These are phyloP conservation scores for Meteorus cinctellus DNA, from an alignment of 2,888 invertebrate genomes.

Conservation along the genomic window DNA sequence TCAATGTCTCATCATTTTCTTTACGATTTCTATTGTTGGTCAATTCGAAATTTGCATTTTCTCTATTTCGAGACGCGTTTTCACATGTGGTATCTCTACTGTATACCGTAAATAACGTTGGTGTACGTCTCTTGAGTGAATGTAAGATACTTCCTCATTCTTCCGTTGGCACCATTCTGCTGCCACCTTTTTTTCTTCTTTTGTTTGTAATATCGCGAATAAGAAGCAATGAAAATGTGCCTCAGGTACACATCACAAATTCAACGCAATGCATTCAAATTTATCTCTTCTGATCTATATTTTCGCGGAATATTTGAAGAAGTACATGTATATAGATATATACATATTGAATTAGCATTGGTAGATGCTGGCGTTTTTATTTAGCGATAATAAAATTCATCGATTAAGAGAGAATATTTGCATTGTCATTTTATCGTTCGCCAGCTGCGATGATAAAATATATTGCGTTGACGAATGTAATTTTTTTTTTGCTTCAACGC, in stretches of 20 bases:
- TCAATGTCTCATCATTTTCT: not conserved
- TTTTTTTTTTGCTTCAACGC: not conserved
- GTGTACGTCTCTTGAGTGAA: not conserved
- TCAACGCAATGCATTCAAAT: no score
- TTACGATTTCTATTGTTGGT: not conserved
- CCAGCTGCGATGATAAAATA: not conserved
- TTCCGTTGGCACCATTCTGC: not conserved
- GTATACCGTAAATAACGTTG: constrained; percentile 9
- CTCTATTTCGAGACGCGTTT: not conserved
- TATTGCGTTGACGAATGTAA: not conserved
- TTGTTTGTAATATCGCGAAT: not conserved
- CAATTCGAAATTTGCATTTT: not conserved
- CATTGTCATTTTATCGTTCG: constrained; percentile 11
- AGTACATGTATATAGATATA: no score
- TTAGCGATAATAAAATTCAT: not conserved
- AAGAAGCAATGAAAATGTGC: not conserved
- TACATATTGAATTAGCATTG: not conserved
- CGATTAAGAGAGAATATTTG: not conserved
- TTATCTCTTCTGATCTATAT: no score
- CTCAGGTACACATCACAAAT: no score
- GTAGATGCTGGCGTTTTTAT: not conserved
- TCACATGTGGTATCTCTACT: not conserved
- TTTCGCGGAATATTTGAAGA: no score
- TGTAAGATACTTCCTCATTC: constrained; percentile 1
- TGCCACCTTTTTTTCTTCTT: not conserved